Conservation (phyloP, 2,888 invertebrate genomes). For the Caenorhabditis sp. region DNA sequence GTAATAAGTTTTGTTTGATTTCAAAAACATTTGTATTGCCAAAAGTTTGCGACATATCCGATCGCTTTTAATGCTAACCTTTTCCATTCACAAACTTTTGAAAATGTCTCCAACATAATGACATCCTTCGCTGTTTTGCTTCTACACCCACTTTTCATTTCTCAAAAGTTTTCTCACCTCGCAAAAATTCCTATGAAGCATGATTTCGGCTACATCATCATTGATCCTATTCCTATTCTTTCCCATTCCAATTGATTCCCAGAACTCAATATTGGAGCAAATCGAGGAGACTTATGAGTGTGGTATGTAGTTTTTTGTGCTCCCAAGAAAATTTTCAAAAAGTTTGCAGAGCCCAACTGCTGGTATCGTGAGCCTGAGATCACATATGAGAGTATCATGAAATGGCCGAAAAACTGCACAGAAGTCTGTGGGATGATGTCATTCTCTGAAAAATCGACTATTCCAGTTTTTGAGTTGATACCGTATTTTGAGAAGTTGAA, state of each 20-base stretch:
- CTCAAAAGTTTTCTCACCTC: too few relatives aligned
- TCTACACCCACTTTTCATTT: too few relatives aligned
- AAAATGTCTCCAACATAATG: too few relatives aligned
- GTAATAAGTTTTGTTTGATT: too few relatives aligned
- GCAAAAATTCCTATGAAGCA: too few relatives aligned
- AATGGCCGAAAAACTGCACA: conserved; percentile 22
- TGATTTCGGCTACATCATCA: neutral
- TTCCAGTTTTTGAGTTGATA: conserved; percentile 20
- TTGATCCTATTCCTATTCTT: neutral
- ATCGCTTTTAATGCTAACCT: too few relatives aligned
- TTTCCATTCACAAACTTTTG: too few relatives aligned
- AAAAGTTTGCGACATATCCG: too few relatives aligned
- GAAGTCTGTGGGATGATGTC: conserved; percentile 7
- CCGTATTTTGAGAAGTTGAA: conserved; percentile 21
- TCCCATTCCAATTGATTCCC: neutral
- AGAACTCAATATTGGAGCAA: neutral
- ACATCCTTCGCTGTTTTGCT: too few relatives aligned
- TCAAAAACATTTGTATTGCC: too few relatives aligned
- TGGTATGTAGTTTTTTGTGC: neutral
- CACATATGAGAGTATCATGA: neutral
- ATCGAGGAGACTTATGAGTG: neutral
- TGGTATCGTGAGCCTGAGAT: neutral
- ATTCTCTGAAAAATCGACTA: neutral
- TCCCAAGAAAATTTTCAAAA: neutral
- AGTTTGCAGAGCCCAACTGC: neutral